phyloP scores from a whole-genome alignment of 2,888 invertebrate species.

The Spodoptera picta region DNA sequence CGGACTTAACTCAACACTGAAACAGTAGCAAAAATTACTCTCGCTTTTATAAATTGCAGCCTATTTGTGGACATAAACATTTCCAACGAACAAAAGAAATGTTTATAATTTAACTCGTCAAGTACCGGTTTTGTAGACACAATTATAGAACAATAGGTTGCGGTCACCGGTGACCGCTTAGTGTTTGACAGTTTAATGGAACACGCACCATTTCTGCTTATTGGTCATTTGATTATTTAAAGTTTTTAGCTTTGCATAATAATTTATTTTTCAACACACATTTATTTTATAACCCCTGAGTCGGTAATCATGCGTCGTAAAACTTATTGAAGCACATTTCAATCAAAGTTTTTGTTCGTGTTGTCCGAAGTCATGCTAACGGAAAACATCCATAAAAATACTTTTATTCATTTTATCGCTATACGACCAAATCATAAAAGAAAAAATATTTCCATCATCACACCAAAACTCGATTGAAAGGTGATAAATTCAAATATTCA shows the following conservation, averaged over 20 bases:
- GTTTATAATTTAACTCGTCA: constrained; percentile 25
- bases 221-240: constrained; percentile 4
- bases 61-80: constrained; percentile 34
- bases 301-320: constrained; percentile 40
- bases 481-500: constrained; percentile 78
- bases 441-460: constrained; percentile 72
- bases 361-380: constrained; percentile 38
- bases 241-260: constrained; percentile 26
- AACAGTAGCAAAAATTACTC: constrained; percentile 74
- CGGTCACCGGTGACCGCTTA: too few species aligned
- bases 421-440: constrained; percentile 70
- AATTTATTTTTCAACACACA: constrained; percentile 14
- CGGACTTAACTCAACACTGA: constrained; percentile 70
- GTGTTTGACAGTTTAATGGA: too few species aligned
- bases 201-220: constrained; percentile 6
- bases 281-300: constrained; percentile 24
- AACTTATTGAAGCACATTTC: constrained; percentile 42
- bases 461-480: constrained; percentile 75
- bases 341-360: constrained; percentile 44
- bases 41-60: constrained; percentile 61
- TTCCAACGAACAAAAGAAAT: constrained; percentile 27
- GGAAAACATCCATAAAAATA: constrained; percentile 57
- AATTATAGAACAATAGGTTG: too few species aligned
- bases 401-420: constrained; percentile 68
- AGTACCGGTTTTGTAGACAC: too few species aligned